Base-by-base conservation (phyloP, 2,888 invertebrate species). In the Morpho deidamia region DNA sequence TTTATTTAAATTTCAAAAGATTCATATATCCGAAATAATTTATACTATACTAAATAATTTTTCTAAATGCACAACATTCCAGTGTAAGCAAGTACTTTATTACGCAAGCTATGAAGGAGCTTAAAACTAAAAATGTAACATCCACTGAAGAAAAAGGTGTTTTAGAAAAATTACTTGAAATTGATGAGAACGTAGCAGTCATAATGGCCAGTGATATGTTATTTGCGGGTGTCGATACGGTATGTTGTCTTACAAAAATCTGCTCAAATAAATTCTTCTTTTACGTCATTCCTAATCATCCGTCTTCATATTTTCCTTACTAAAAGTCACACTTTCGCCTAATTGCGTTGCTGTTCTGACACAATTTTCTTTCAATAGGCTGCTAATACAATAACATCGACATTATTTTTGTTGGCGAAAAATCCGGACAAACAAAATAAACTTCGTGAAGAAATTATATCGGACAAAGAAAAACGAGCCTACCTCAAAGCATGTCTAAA, bases 401-500 rank as follows among this genome's bases (percentile, higher is more conserved):
- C 90, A 8, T 74, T 95, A 0, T 93, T 93, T 62, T 87, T 92
- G 35, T 71, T 96, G 33, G 92, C 94, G 0, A 85, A 77, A 44
- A 91, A 95, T 76, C 90, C 81, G 9, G 90, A 91, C 0, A 91
- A 92, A 49, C 95, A 95, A 74, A 78, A 90, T 7, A 91, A 88
- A 64, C 77, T 95, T 3, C 84, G 92, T 14, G 74, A 91, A 44
- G 94, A 95, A 71, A 66, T 93, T 8, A 56, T 77, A 0, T 74
- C 71, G 1, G 72, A 65, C 7, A 37, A 65, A 0, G 72, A 69
- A 1, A 81, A 53, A 72, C 79, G 91, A 59, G 87, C 91, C 0
- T 95, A 94, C 66, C 70, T 95, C 11, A 92, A 91, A 59, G 95
- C 94, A 0, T 94, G 93, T 62, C 89, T 95, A 44, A 95, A 94